Evolutionary conservation across 2,113 vertebrate species (phyloP).

Genomic region (Donacobius atricapilla): DNA sequence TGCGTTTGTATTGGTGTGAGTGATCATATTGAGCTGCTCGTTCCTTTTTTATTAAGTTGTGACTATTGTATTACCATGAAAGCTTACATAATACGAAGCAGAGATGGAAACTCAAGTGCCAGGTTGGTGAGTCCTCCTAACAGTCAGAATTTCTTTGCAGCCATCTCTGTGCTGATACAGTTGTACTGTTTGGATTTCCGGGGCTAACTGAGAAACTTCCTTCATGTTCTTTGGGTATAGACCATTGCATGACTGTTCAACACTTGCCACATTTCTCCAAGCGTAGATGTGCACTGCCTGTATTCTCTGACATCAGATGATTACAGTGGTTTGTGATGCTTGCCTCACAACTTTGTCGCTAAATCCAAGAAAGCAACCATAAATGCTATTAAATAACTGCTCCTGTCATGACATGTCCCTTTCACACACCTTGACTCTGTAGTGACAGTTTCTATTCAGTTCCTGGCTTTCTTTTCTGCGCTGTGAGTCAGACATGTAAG

Average conservation of each 20-base stretch:
- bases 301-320: neutral
- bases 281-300: rapidly evolving
- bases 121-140: neutral
- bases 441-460: neutral
- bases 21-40: neutral
- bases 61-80: neutral
- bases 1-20: neutral
- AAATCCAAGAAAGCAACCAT: neutral
- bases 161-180: neutral
- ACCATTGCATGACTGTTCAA: rapidly evolving
- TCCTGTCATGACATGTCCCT: neutral
- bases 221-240: neutral
- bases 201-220: neutral
- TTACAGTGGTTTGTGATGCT: neutral
- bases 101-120: neutral
- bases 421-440: neutral
- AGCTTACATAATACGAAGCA: neutral
- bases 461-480: neutral
- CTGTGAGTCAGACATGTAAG: neutral
- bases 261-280: neutral
- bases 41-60: neutral
- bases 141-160: neutral
- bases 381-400: neutral
- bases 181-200: neutral
- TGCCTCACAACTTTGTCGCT: neutral